Conservation (phyloP, 92 coral and sea anemone species). For the Umimayanthus kanabou region DNA sequence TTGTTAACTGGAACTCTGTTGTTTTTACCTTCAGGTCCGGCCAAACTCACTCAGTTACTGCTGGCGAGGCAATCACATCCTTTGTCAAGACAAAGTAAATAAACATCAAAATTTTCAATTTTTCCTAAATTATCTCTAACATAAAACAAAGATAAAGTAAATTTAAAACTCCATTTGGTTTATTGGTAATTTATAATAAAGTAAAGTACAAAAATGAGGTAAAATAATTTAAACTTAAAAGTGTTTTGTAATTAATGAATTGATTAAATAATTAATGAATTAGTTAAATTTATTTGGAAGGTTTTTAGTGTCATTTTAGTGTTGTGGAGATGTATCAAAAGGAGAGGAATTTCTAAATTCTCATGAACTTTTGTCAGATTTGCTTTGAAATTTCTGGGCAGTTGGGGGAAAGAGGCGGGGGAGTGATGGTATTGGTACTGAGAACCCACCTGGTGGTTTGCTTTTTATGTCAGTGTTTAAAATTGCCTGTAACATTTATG, state of each 20-base stretch:
- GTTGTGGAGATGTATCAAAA: no score
- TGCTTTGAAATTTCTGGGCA: no score
- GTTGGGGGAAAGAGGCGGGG: no score
- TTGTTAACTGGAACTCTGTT: not conserved
- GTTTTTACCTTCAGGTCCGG: slow-evolving; percentile 24
- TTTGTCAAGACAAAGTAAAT: slow-evolving; percentile 44
- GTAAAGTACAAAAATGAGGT: not conserved
- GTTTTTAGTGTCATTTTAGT: no score
- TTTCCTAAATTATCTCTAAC: slow-evolving; percentile 26
- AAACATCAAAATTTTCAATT: slow-evolving; percentile 19
- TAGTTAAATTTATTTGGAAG: not conserved
- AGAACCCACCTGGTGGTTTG: no score
- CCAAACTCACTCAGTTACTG: slow-evolving; percentile 22
- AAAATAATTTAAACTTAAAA: slow-evolving; percentile 13
- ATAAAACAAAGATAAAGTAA: slow-evolving; percentile 26
- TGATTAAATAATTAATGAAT: not conserved
- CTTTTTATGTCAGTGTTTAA: no score
- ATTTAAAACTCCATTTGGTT: not conserved
- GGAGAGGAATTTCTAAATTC: no score
- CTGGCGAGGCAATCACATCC: slow-evolving; percentile 24
- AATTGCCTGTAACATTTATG: no score
- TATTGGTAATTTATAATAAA: not conserved
- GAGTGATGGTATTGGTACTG: no score
- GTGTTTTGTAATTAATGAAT: not conserved
- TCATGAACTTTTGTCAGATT: no score